Base-by-base conservation (phyloP, 2,888 invertebrate genomes). In the Drosophila bunnanda region DNA sequence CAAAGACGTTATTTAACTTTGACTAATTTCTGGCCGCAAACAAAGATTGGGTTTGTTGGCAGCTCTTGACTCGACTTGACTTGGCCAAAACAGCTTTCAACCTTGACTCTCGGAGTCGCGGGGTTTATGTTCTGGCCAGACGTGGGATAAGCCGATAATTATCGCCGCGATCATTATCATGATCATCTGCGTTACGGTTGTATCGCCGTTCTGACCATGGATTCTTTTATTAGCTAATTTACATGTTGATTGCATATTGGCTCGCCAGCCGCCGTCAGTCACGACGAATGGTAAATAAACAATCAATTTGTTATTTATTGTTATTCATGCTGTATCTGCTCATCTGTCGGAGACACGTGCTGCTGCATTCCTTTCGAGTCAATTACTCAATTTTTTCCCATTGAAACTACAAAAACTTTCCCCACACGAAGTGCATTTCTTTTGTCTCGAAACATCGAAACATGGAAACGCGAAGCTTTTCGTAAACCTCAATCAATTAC, bases 161-260 rank as follows among this genome's bases (percentile, higher is more conserved):
- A 66, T 67, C 62, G 59, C 36, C 32, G 10, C 53, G 50, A 75
- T 75, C 53, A 65, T 65, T 50, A 53, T 44, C 69, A 36, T 44
- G 36, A 46, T 56, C 60, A 53, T 62, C 62, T 28, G 20, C 55
- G 39, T n/a, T 28, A 56, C 50, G 53, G 52, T n/a, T 10, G 34
- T n/a, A 53, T n/a, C 59, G 48, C 17, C 34, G 32, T 66, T 71
- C 48, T 65, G 73, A 17, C 56, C 65, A 53, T 75, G 68, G 53
- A n/a, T 50, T 22, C 39, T 17, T 46, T 83, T 79, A 86, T 83
- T 80, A 56, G 59, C 46, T 73, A 84, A 84, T 83, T 83, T 78
- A 72, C 84, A 87, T 83, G 56, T 61, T 80, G 74, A 82, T 83
- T 86, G 75, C 75, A 75, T 65, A 72, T 67, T 69, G 67, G 48